These are phyloP conservation scores for Pseudomyrmex gracilis DNA, from an alignment of 1,140 invertebrate species.

Conservation along the genomic window DNA sequence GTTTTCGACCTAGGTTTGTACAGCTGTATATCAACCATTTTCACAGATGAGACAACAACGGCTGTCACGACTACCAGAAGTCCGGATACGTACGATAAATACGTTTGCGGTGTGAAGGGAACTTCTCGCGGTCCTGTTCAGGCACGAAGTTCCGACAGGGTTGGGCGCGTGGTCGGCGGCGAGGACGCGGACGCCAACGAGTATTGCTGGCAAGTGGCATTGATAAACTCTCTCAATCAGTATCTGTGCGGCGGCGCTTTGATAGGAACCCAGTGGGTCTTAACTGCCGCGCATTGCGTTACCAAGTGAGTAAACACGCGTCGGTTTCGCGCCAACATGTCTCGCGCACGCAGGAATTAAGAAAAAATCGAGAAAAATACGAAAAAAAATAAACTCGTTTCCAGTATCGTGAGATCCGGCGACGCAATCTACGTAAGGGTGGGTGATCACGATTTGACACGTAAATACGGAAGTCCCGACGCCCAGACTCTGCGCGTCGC, in stretches of 20 bases:
- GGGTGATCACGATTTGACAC: conserved; percentile 96
- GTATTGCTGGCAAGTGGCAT: conserved; percentile 98
- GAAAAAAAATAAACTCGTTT: conserved; percentile 71
- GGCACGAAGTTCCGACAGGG: conserved; percentile 84
- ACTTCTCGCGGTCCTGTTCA: conserved; percentile 85
- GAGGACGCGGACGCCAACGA: conserved; percentile 95
- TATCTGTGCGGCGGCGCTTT: conserved; percentile 98
- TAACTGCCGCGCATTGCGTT: conserved; percentile 98
- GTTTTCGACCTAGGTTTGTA: neutral
- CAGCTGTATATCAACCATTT: neutral
- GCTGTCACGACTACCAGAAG: conserved; percentile 87
- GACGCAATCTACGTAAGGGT: conserved; percentile 96
- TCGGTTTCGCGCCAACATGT: neutral
- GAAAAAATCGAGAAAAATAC: neutral
- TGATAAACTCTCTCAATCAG: conserved; percentile 97
- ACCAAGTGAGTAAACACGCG: conserved; percentile 91
- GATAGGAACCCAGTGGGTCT: conserved; percentile 97
- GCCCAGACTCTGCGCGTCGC: conserved; percentile 95
- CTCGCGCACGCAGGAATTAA: neutral
- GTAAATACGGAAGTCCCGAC: conserved; percentile 94
- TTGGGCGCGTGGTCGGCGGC: conserved; percentile 94
- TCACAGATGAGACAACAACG: conserved; percentile 76
- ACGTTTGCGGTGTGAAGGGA: conserved; percentile 96
- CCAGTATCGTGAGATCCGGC: conserved; percentile 94
- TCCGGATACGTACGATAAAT: conserved; percentile 92